Base-by-base conservation (phyloP, 2,797 vertebrate genomes). In the Melanotaenia boesemani region DNA sequence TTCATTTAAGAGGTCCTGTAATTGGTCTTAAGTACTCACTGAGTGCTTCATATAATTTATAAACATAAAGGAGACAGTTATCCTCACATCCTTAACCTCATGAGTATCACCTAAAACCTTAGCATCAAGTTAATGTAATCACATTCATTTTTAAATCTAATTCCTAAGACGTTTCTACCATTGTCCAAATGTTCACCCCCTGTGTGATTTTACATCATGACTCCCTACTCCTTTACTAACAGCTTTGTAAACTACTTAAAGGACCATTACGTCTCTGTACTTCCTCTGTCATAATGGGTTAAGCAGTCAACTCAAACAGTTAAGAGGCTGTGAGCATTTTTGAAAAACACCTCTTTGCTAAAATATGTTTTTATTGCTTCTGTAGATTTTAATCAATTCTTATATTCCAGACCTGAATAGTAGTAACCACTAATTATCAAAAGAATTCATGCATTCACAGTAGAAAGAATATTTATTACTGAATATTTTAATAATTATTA, bases 201-300 rank as follows among this genome's bases (percentile, higher is more conserved):
- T 72, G 80, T 82, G 81, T 83, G 82, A 81, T 84, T 88, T 78
- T 84, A 34, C 86, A 84, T 86, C 81, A 84, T 66, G 86, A 83
- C 80, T 83, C 82, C 66, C 62, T 56, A 1, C 79, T 88, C 75
- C 66, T 76, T 72, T 67, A 41, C 84, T 93, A 92, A 93, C 89
- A 90, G 89, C 90, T 91, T 85, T 85, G 81, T 93, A 94, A 95
- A 93, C 89, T 89, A 88, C 88, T 95, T 95, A 93, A 79, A 90
- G 87, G 79, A 84, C 89, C 92, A 94, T 94, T 94, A 93, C 67
- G 76, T 90, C 86, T 89, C 81, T 81, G 86, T 84, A 79, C 87
- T 91, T 92, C 91, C 88, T 84, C 80, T 68, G 41, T 76, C 80
- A 68, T 89, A 89, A 91, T 90, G 85, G 87, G 79, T 88, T 84